Base-by-base conservation (phyloP, 2,113 vertebrate genomes). In the Bungarus multicinctus region DNA sequence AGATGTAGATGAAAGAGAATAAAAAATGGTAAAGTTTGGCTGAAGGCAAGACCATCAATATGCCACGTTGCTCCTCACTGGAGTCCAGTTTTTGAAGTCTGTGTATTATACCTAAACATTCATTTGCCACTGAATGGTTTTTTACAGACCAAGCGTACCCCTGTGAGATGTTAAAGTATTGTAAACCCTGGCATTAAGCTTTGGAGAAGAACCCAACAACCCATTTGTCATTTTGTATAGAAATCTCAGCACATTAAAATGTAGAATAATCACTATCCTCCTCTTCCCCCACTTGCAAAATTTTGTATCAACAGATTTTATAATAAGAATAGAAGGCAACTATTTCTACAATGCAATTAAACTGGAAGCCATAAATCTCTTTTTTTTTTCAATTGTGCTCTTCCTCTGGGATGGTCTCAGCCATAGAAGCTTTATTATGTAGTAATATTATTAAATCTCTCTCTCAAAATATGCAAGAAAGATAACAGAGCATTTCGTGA, bases 401-500 rank as follows among this genome's bases (percentile, higher is more conserved):
- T 93, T 95, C 57, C n/a, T 85, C 30, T 87, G 85, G 81, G 89
- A 95, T 87, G 7, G 57, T 52, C 60, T 91, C 45, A 87, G 7
- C 27, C 87, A 86, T 50, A 23, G 90, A 55, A 93, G 27, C 50
- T 90, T 89, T 90, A 89, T 89, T 25, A 81, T 34, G 8, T 52
- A 88, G 89, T 30, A 50, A 94, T 30, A 14, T 92, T 94, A 93
- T 43, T 91, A 47, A 50, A 55, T 91, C 91, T 89, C 93, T 87
- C 39, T n/a, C 89, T 87, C 55, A 39, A 88, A 43, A 92, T 43
- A 89, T 74, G 45, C 81, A 50, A 94, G 90, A 85, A 45, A 93
- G 90, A 88, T 91, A 90, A 94, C 91, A 86, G 91, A 90, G 50
- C 14, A 95, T 91, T 45, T 93, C 69, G 2, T 88, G 88, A 85